Evolutionary conservation across 2,113 vertebrate species (phyloP), one percentile per base, ranked within the genome.

Genomic region (Mugil cephalus): DNA sequence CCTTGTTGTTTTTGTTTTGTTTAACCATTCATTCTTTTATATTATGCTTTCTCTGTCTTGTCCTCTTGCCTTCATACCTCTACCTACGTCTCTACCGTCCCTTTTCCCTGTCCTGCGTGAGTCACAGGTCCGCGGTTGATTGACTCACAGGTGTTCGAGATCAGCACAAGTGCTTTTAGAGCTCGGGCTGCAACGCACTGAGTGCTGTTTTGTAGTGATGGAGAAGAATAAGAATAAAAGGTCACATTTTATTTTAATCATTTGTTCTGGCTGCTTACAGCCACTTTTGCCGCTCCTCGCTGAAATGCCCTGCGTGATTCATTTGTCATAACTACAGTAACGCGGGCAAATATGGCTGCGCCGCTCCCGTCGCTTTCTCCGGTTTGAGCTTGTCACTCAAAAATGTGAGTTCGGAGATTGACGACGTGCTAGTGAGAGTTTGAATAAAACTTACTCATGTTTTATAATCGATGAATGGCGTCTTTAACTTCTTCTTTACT

Each of bases 81-180:
- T 12, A 38, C 34, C 55, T 69, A 19, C 14, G 35, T 48, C 24
- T 55, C 61, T 30, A 5, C 71, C 66, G 52, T 85, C 60, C 5
- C 38, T 43, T 43, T 42, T 13, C 17, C 62, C 6, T 61, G 71
- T 68, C 85, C 77, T 58, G 38, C 15, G 42, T 88, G 86, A 87
- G 79, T 88, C 86, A 87, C 73, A 58, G 78, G 80, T 66, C 79
- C 68, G 17, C 60, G 66, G 58, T 69, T 52, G 81, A 79, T 84
- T 89, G 85, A 88, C 79, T 91, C 87, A 83, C 71, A 62, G 75
- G 83, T 84, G 77, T 79, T 88, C 76, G 67, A 84, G 76, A 77
- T 73, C 75, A 79, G 81, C 10, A 58, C 58, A 79, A 89, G 85
- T 85, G 86, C 81, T 83, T 81, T 87, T 77, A 83, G 69, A 78